A percentile compares a stretch with the other conserved stretches of the same genome.
Evolutionary conservation across 2,888 invertebrate genomes (phyloP).

Genomic region (Dicycla oo): DNA sequence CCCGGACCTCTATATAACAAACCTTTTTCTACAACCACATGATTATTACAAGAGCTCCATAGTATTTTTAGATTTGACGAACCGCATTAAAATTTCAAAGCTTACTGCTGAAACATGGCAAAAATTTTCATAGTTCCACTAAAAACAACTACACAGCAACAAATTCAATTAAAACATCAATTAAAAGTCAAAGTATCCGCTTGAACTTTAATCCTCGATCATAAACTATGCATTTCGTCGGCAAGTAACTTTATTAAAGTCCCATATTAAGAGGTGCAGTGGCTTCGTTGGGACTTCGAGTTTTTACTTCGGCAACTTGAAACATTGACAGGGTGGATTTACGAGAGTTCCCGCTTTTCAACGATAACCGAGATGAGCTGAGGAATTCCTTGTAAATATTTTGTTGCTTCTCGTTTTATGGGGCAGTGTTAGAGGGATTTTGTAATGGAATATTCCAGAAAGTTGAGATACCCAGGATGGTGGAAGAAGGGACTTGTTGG

Average conservation of each 20-base stretch:
- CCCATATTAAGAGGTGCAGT: slow-evolving; percentile 69
- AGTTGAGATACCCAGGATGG: slow-evolving; percentile 19
- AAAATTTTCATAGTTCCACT: slow-evolving; percentile 21
- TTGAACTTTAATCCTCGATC: slow-evolving; percentile 59
- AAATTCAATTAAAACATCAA: slow-evolving; percentile 62
- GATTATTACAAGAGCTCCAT: slow-evolving; percentile 13
- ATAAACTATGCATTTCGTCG: slow-evolving; percentile 62
- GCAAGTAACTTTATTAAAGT: slow-evolving; percentile 67
- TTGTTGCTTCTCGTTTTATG: slow-evolving; percentile 58
- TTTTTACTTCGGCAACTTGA: slow-evolving; percentile 77
- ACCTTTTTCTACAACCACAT: slow-evolving; percentile 7
- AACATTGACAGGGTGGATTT: slow-evolving; percentile 81
- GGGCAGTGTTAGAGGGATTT: slow-evolving; percentile 32
- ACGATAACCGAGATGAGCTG: slow-evolving; percentile 69
- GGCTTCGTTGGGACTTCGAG: slow-evolving; percentile 65
- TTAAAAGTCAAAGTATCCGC: slow-evolving; percentile 60
- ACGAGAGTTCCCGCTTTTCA: slow-evolving; percentile 67
- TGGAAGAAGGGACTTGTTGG: neutral
- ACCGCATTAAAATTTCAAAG: slow-evolving; percentile 15
- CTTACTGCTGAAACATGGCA: slow-evolving; percentile 2
- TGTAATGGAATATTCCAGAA: slow-evolving; percentile 53
- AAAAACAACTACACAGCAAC: slow-evolving; percentile 40
- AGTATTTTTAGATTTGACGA: neutral
- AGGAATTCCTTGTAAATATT: slow-evolving; percentile 60
- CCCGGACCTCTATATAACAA: neutral